Evolutionary conservation across 2,888 invertebrate genomes (phyloP).

Genomic region (Galerucella nymphaeae): DNA sequence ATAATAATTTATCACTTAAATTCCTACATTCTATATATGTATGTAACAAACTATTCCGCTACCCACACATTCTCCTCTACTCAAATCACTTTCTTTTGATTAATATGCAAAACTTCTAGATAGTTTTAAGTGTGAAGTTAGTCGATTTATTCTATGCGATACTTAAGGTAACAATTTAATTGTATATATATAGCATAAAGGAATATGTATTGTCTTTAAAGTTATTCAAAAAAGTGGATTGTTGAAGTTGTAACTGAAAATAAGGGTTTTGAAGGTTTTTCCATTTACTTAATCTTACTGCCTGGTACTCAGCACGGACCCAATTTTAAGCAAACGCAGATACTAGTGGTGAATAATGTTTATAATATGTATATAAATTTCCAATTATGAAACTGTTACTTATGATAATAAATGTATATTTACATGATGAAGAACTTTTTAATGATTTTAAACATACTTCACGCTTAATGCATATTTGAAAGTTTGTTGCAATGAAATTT

Average conservation of each 20-base stretch:
- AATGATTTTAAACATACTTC: slow-evolving; percentile 27
- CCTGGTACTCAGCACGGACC: no score
- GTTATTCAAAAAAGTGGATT: no score
- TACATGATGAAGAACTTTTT: slow-evolving; percentile 9
- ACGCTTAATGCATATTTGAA: slow-evolving; percentile 32
- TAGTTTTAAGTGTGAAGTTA: neutral
- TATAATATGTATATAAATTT: no score
- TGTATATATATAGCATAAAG: neutral
- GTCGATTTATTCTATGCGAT: neutral
- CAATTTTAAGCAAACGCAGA: no score
- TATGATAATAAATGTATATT: no score
- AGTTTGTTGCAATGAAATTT: slow-evolving; percentile 24
- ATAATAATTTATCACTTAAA: neutral
- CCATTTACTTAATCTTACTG: no score
- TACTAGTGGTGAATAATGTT: no score
- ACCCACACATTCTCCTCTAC: neutral
- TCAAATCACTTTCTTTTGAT: slow-evolving; percentile 9
- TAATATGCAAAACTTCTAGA: slow-evolving; percentile 1
- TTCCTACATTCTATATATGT: slow-evolving; percentile 2
- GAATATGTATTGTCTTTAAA: no score
- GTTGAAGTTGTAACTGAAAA: no score
- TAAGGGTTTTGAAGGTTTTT: no score
- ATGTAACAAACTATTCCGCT: neutral
- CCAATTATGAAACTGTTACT: neutral
- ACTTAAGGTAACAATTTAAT: neutral